Evolutionary conservation across 2,888 invertebrate species (phyloP), one percentile per base, ranked within the genome.

Genomic region (Ecliptopera silaceata): DNA sequence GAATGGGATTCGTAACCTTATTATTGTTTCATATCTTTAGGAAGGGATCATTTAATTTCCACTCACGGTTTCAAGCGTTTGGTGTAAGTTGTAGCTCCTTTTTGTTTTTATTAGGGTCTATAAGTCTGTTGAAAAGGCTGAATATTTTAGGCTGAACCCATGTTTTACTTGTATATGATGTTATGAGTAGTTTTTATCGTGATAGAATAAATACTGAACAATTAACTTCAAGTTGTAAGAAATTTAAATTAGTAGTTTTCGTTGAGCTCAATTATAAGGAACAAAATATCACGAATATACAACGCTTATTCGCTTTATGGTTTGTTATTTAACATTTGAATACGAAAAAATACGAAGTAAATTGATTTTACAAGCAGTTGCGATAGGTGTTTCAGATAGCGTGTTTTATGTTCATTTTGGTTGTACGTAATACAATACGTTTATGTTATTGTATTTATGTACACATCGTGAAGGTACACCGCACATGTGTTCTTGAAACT

Each of bases 401-500:
- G 12, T 29, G 13, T 18, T 43, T 44, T 44, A 44, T n/a, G n/a
- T 42, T 48, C 45, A 31, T 8, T 29, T 18, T 46, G n/a, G 29
- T 17, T 38, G 38, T 49, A 34, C 12, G 10, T 32, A 49, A 50
- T 47, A 50, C 38, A 44, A 56, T 29, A 48, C 41, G 50, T 36
- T 41, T 50, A 26, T 53, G 26, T 47, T 57, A 31, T 57, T 12
- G 8, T 39, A 20, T 18, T 26, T 18, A 39, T 29, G 36, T 39
- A 20, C 12, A 22, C 8, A 42, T 18, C 13, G 47, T 20, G 26
- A 12, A 15, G 18, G 26, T 45, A 29, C 29, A 44, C 18, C 15
- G 17, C 50, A 54, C 63, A 63, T 48, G 53, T 63, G 60, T 63
- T 63, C 31, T 44, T 26, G 36, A 46, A 56, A 34, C 43, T 20